A percentile compares a stretch with the other conserved stretches of the same genome.
These are phyloP conservation scores for Cyphomyrus discorhynchus DNA, from an alignment of 2,113 vertebrate species.

Conservation along the genomic window DNA sequence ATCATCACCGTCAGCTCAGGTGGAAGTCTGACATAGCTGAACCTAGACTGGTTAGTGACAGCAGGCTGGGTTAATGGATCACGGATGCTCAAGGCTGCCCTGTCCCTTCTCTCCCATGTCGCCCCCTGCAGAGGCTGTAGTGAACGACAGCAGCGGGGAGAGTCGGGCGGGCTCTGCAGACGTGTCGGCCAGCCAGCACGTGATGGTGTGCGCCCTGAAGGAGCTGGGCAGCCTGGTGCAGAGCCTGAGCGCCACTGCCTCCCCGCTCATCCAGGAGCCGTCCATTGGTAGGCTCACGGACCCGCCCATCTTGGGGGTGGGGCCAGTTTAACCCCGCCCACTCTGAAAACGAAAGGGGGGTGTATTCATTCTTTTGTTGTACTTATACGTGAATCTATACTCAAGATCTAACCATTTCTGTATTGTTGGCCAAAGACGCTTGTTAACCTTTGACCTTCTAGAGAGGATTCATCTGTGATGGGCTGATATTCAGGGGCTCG, in stretches of 20 bases:
- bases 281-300: constrained; percentile 72
- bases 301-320: background rate
- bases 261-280: constrained; percentile 91
- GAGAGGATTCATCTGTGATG: background rate
- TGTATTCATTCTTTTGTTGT: background rate
- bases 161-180: constrained; percentile 87
- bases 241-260: constrained; percentile 88
- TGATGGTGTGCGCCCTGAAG: constrained; percentile 96
- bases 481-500: background rate
- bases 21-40: background rate
- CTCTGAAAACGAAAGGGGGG: background rate
- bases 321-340: background rate
- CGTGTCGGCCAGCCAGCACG: constrained; percentile 91
- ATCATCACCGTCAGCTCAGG: background rate
- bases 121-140: constrained; percentile 73
- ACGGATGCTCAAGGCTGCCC: background rate
- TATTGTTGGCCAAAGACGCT: background rate
- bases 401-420: background rate
- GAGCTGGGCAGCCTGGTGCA: constrained; percentile 94
- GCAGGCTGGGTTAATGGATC: background rate
- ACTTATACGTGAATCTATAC: background rate
- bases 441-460: background rate
- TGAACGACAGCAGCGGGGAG: constrained; percentile 87
- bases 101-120: background rate
- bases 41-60: background rate